Conservation (phyloP, 2,113 vertebrate genomes). For the Gobio gobio region DNA sequence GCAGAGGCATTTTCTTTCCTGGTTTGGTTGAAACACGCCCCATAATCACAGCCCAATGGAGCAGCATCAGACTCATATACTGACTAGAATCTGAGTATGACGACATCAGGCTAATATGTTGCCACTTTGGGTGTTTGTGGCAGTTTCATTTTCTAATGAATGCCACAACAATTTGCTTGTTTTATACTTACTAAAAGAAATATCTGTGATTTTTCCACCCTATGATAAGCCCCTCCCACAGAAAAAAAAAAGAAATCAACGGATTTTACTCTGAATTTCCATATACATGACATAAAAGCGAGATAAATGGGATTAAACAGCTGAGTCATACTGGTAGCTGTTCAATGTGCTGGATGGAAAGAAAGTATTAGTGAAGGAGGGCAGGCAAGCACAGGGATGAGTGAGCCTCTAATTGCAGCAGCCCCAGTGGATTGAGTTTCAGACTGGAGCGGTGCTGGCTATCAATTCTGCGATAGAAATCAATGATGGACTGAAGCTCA, state of each 20-base stretch:
- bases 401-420: constrained; percentile 61
- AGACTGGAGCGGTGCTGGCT: constrained; percentile 49
- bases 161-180: too few relatives aligned
- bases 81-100: too few relatives aligned
- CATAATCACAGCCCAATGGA: too few relatives aligned
- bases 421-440: constrained; percentile 65
- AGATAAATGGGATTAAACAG: constrained; percentile 59
- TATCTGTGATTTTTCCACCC: background rate
- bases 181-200: background rate
- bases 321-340: constrained; percentile 40
- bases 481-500: constrained; percentile 61
- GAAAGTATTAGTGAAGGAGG: constrained; percentile 48
- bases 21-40: too few relatives aligned
- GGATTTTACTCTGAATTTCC: constrained; percentile 13
- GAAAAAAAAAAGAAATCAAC: background rate
- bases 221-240: background rate
- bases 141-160: too few relatives aligned
- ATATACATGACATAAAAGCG: constrained; percentile 18
- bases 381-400: constrained; percentile 55
- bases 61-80: too few relatives aligned
- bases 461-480: constrained; percentile 69
- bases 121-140: too few relatives aligned
- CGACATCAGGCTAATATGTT: too few relatives aligned
- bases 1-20: too few relatives aligned
- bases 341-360: constrained; percentile 58